Conservation (phyloP, 2,888 invertebrate genomes). For the Aphidoletes aphidimyza region DNA sequence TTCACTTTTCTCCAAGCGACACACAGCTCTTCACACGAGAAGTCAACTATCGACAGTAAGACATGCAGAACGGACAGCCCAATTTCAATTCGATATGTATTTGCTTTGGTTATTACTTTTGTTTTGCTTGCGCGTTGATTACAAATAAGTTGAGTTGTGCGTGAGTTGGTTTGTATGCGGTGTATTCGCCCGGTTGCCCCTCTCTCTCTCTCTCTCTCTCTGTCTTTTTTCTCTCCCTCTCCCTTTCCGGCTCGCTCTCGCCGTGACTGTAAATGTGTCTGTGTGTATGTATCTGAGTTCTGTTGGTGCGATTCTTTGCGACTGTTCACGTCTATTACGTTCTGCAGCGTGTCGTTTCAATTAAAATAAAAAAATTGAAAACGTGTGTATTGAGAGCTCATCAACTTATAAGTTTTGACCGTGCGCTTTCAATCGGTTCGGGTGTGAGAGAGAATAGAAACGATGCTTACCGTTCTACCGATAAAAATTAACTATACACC, state of each 20-base stretch:
- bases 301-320: background rate
- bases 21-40: background rate
- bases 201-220: too few relatives aligned
- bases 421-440: background rate
- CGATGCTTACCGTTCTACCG: conserved; percentile 37
- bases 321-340: background rate
- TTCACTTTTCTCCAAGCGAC: conserved; percentile 1
- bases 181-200: too few relatives aligned
- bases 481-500: conserved; percentile 20
- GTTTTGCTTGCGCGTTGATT: background rate
- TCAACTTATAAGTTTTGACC: background rate
- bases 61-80: conserved; percentile 10
- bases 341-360: background rate
- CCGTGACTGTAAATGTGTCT: background rate
- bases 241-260: too few relatives aligned
- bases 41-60: conserved; percentile 12
- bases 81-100: conserved; percentile 35
- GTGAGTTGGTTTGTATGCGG: background rate
- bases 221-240: too few relatives aligned
- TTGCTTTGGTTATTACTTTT: background rate
- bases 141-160: background rate
- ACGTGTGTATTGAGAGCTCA: background rate
- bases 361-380: background rate
- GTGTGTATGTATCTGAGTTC: background rate
- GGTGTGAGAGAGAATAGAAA: background rate